These are phyloP conservation scores for Hyperoplus lanceolatus DNA, from an alignment of 2,797 vertebrate species.

Conservation along the genomic window DNA sequence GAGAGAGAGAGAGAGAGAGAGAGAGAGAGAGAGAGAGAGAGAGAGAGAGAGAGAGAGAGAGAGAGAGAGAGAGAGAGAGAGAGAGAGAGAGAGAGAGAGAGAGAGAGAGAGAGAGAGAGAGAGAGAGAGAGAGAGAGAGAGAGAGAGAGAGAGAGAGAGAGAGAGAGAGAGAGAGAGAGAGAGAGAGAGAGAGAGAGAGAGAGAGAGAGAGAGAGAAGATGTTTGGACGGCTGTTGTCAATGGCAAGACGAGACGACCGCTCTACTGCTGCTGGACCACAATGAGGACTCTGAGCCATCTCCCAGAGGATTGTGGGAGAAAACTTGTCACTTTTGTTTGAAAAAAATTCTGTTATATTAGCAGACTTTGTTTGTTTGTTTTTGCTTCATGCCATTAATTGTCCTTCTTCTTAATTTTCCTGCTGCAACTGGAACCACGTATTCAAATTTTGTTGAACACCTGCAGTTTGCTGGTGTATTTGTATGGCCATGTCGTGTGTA, in stretches of 20 bases:
- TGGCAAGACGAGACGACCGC: slow-evolving; percentile 47
- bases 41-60: no score
- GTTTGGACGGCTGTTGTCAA: slow-evolving; percentile 40
- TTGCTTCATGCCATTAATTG: slow-evolving; percentile 55
- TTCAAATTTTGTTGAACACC: slow-evolving; percentile 65
- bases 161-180: slow-evolving; percentile 15
- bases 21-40: slow-evolving; percentile 29
- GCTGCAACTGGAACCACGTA: slow-evolving; percentile 71
- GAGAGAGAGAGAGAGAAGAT: slow-evolving; percentile 42
- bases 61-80: slow-evolving; percentile 7
- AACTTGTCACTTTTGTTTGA: slow-evolving; percentile 60
- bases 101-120: not conserved
- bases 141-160: slow-evolving; percentile 15
- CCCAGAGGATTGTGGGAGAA: slow-evolving; percentile 74
- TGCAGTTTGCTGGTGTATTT: slow-evolving; percentile 67
- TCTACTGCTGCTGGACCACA: slow-evolving; percentile 74
- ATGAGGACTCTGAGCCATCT: slow-evolving; percentile 77
- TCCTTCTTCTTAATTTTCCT: slow-evolving; percentile 52
- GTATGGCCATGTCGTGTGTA: slow-evolving; percentile 64
- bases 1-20: slow-evolving; percentile 24
- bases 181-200: no score
- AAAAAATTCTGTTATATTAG: slow-evolving; percentile 49
- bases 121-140: slow-evolving; percentile 14
- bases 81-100: slow-evolving; percentile 12
- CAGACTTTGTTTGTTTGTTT: slow-evolving; percentile 51